Conservation (phyloP, 2,797 vertebrate species). For the Phyllotis vaccarum region DNA sequence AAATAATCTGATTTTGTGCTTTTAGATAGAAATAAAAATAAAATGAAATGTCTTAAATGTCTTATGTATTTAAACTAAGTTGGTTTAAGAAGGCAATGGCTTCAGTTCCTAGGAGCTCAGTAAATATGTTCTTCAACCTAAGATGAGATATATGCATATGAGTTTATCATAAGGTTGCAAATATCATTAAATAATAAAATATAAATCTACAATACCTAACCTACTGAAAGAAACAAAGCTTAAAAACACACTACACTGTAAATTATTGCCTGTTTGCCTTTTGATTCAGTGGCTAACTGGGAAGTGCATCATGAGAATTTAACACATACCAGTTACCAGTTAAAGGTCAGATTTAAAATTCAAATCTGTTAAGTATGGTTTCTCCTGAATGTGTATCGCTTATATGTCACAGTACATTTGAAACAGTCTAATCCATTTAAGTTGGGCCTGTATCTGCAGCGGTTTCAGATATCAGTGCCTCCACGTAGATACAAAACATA, state of each 20-base stretch:
- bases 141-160: neutral
- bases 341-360: neutral
- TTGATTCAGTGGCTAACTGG: neutral
- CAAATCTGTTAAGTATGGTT: neutral
- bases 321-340: neutral
- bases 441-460: neutral
- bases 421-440: neutral
- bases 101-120: neutral
- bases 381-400: neutral
- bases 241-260: neutral
- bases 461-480: neutral
- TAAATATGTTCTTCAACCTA: neutral
- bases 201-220: neutral
- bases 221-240: neutral
- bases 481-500: neutral
- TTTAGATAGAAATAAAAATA: conserved; percentile 60
- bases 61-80: conserved; percentile 13
- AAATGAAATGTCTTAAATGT: conserved; percentile 6
- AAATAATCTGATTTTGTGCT: conserved; percentile 42
- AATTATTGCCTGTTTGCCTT: neutral
- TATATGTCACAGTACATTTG: neutral
- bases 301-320: neutral
- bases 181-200: neutral
- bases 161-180: neutral
- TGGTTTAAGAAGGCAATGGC: neutral